phyloP scores from a whole-genome alignment of 1,140 invertebrate species.

The Platyscapa corneri region DNA sequence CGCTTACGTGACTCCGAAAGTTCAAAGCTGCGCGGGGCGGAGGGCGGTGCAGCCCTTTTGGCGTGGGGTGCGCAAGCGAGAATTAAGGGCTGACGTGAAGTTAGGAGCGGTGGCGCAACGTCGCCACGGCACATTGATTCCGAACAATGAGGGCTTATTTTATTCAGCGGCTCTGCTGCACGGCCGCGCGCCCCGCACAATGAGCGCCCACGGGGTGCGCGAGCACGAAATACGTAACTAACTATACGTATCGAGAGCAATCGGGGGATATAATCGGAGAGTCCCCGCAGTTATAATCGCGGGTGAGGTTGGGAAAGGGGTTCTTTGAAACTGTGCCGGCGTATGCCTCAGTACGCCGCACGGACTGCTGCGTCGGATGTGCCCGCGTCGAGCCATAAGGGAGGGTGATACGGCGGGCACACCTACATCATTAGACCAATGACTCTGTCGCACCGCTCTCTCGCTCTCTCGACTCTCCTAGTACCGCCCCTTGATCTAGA shows the following conservation, averaged over 20 bases:
- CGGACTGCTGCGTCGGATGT: slow-evolving; percentile 49
- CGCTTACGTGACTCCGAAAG: neutral
- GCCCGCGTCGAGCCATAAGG: slow-evolving; percentile 47
- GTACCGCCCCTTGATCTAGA: neutral
- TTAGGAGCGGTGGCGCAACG: slow-evolving; percentile 13
- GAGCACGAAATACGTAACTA: slow-evolving; percentile 9
- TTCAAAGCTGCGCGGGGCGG: neutral
- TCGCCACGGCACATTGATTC: slow-evolving; percentile 40
- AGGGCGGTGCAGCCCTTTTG: neutral
- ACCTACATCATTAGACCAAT: slow-evolving; percentile 67
- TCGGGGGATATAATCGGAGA: slow-evolving; percentile 22
- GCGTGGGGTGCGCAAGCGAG: neutral
- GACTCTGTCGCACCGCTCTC: slow-evolving; percentile 53
- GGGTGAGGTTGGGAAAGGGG: slow-evolving; percentile 48
- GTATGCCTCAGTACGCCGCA: slow-evolving; percentile 24
- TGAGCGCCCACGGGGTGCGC: neutral
- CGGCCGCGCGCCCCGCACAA: neutral
- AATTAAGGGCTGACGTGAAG: slow-evolving; percentile 3
- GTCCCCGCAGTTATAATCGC: slow-evolving; percentile 50
- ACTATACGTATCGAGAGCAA: slow-evolving; percentile 21
- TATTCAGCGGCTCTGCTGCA: neutral
- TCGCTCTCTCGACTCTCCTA: neutral
- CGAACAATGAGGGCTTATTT: slow-evolving; percentile 47
- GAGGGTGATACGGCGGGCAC: slow-evolving; percentile 57
- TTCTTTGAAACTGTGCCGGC: slow-evolving; percentile 57